phyloP scores from a whole-genome alignment of 2,888 invertebrate species.

The Digitonthophagus gazella region DNA sequence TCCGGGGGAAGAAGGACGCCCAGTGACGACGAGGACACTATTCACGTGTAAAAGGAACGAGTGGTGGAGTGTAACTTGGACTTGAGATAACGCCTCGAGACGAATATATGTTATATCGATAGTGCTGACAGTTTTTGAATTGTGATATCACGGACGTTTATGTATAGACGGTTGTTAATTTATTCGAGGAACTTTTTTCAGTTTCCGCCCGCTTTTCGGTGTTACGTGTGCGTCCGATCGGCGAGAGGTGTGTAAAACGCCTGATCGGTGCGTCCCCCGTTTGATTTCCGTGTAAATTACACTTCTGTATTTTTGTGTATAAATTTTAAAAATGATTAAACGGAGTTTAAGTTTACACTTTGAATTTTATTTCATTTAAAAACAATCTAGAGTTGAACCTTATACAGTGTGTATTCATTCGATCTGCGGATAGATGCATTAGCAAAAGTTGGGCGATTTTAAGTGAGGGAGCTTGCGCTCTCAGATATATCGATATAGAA shows the following conservation, averaged over 20 bases:
- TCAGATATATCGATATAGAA: too few species aligned
- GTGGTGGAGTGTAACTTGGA: neutral
- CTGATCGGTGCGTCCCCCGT: too few species aligned
- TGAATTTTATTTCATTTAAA: neutral
- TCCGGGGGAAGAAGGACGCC: constrained; percentile 49
- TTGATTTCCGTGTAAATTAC: constrained; percentile 10
- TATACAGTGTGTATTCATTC: too few species aligned
- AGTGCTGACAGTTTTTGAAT: constrained; percentile 33
- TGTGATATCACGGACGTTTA: constrained; percentile 47
- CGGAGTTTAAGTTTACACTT: constrained; percentile 15
- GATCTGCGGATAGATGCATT: too few species aligned
- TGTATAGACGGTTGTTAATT: constrained; percentile 44
- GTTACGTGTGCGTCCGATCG: neutral
- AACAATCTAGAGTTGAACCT: neutral
- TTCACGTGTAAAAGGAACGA: constrained; percentile 55
- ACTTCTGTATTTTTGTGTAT: constrained; percentile 20
- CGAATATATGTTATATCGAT: constrained; percentile 15
- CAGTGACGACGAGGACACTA: constrained; percentile 63
- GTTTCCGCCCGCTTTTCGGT: constrained; percentile 11
- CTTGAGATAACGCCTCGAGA: constrained; percentile 6
- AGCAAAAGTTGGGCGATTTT: too few species aligned
- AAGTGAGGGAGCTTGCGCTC: too few species aligned
- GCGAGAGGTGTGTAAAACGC: neutral
- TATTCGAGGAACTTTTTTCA: constrained; percentile 37
- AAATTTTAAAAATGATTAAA: constrained; percentile 21